Conservation (phyloP, 1,140 invertebrate species). For the Mizuhopecten yessoensis region DNA sequence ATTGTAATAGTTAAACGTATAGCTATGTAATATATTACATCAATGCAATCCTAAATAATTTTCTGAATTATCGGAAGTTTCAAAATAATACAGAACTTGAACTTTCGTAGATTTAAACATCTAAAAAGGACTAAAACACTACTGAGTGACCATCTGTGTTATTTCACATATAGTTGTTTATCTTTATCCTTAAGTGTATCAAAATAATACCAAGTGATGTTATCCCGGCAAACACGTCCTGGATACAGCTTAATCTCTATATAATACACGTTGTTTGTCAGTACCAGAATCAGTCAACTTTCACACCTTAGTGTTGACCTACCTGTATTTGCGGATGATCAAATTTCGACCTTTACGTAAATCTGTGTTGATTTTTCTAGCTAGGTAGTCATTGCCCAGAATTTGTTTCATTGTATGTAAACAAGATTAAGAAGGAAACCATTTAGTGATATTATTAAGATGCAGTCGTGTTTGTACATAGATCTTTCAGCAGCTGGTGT, state of each 20-base stretch:
- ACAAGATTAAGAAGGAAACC: slow-evolving; percentile 28
- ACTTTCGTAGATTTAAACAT: background rate
- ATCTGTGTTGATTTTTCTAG: background rate
- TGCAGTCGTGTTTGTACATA: background rate
- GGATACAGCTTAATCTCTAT: background rate
- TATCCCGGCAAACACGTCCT: background rate
- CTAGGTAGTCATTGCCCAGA: background rate
- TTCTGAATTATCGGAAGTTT: background rate
- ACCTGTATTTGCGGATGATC: background rate
- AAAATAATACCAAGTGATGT: background rate
- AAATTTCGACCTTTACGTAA: background rate
- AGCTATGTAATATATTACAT: no score
- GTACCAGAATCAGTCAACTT: background rate
- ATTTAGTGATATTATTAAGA: slow-evolving; percentile 20
- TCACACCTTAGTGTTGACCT: background rate
- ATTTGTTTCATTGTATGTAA: slow-evolving; percentile 10
- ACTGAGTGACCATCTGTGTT: background rate
- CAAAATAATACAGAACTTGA: background rate
- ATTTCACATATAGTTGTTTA: slow-evolving; percentile 25
- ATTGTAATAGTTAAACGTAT: no score
- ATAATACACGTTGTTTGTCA: background rate
- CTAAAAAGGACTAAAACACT: background rate
- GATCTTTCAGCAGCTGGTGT: slow-evolving; percentile 19
- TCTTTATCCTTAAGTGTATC: slow-evolving; percentile 3
- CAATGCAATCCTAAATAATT: no score